Conservation (phyloP, 1,140 invertebrate genomes). For the Drusus annulatus region DNA sequence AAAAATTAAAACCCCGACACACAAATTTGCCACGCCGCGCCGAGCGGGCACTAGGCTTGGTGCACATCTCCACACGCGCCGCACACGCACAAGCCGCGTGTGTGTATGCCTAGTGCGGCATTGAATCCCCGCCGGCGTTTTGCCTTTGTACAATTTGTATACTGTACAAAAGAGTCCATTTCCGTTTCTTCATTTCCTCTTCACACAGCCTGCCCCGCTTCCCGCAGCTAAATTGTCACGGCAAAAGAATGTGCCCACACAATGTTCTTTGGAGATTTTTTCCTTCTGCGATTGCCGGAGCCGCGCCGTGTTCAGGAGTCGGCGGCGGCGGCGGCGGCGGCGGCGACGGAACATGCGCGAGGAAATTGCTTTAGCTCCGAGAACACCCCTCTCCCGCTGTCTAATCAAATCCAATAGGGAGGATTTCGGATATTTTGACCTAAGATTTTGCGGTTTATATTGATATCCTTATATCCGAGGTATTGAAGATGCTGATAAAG, state of each 20-base stretch:
- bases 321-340: neutral
- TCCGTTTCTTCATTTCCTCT: conserved; percentile 54
- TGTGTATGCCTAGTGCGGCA: neutral
- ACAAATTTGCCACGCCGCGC: conserved; percentile 15
- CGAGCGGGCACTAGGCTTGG: conserved; percentile 26
- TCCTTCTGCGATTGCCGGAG: conserved; percentile 32
- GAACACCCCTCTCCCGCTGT: conserved; percentile 25
- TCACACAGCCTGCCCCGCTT: conserved; percentile 37
- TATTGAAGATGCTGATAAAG: conserved; percentile 32
- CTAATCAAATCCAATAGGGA: conserved; percentile 51
- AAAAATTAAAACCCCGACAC: conserved; percentile 36
- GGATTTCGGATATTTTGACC: conserved; percentile 33
- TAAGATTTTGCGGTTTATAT: conserved; percentile 35
- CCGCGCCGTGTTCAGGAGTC: neutral
- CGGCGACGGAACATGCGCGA: conserved; percentile 30
- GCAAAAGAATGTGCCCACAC: conserved; percentile 51
- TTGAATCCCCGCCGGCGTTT: conserved; percentile 36
- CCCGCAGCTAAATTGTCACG: conserved; percentile 48
- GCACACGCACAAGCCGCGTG: neutral
- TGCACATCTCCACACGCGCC: neutral
- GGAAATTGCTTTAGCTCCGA: conserved; percentile 47
- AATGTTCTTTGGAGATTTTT: conserved; percentile 48
- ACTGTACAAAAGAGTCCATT: conserved; percentile 55
- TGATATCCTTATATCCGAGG: conserved; percentile 30
- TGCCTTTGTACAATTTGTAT: conserved; percentile 56